Evolutionary conservation across 2,113 vertebrate species (phyloP), one percentile per base, ranked within the genome.

Genomic region (Centrocercus urophasianus): DNA sequence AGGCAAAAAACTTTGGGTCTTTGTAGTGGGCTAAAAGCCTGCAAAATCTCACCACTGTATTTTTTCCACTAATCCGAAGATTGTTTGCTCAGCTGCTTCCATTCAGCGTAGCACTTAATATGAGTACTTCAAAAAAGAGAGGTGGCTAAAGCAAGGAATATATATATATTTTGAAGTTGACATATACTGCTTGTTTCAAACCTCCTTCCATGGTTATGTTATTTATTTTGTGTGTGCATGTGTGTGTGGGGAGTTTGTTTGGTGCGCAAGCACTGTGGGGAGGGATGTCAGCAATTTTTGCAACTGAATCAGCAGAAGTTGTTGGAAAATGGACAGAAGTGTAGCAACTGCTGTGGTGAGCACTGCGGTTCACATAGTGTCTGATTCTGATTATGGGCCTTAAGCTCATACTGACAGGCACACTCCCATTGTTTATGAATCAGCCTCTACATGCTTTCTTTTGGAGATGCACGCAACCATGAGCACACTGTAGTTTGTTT

Each of bases 51-150:
- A 80, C 36, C 71, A 40, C 84, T 94, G 5, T 93, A 9, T 70
- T 96, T 95, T 82, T 91, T 34, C 66, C 70, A 73, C 67, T 90
- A 75, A 93, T 95, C 79, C 66, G 56, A 80, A 91, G 73, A 38
- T 81, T 95, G 89, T 95, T 91, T 92, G 32, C 93, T 93, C 61
- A 96, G 64, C 92, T 94, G 90, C 82, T 95, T 96, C 94, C 92
- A 73, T 80, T 93, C 72, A 88, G 21, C 25, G 66, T 64, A 90
- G 69, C 73, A 66, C 63, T 92, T 95, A 86, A 81, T 59, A 34
- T 66, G 32, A 69, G 28, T 88, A 61, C 71, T 93, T 89, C 25
- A 19, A 80, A 15, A 57, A 67, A 42, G 12, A 43, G 43, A 83
- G 22, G 14, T 80, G 60, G 77, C 80, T 77, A 47, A 81, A 78